Evolutionary conservation across 2,797 vertebrate species (phyloP).

Genomic region (Pipistrellus pipistrellus): DNA sequence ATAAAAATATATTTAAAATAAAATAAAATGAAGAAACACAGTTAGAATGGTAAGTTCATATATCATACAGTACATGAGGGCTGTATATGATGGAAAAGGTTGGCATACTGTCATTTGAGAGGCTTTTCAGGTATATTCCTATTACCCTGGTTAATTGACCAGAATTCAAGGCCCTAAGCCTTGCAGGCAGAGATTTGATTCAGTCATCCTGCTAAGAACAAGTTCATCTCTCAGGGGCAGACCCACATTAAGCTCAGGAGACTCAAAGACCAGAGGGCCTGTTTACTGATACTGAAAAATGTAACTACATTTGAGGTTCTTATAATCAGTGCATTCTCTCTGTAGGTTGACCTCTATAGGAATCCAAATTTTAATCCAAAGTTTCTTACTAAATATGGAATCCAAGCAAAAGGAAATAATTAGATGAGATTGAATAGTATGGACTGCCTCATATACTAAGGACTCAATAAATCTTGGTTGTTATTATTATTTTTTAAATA

Average conservation of each 20-base stretch:
- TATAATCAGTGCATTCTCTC: background rate
- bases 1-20: no score
- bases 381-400: slow-evolving; percentile 63
- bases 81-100: background rate
- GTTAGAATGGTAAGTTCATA: background rate
- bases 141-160: background rate
- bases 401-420: slow-evolving; percentile 51
- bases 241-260: background rate
- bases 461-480: slow-evolving; percentile 23
- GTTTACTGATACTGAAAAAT: slow-evolving; percentile 27
- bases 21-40: slow-evolving; percentile 50
- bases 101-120: background rate
- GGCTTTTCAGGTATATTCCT: background rate
- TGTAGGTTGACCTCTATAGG: background rate
- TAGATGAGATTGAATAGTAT: slow-evolving; percentile 46
- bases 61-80: background rate
- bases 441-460: background rate
- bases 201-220: background rate
- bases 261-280: background rate
- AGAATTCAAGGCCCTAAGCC: background rate
- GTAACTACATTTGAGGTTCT: background rate
- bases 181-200: background rate
- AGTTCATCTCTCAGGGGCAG: background rate
- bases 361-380: slow-evolving; percentile 64
- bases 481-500: background rate